Percentiles rank a stretch among this genome's conserved stretches.
These are phyloP conservation scores for Distichodus sexfasciatus DNA, from an alignment of 2,797 vertebrate species.

Conservation along the genomic window DNA sequence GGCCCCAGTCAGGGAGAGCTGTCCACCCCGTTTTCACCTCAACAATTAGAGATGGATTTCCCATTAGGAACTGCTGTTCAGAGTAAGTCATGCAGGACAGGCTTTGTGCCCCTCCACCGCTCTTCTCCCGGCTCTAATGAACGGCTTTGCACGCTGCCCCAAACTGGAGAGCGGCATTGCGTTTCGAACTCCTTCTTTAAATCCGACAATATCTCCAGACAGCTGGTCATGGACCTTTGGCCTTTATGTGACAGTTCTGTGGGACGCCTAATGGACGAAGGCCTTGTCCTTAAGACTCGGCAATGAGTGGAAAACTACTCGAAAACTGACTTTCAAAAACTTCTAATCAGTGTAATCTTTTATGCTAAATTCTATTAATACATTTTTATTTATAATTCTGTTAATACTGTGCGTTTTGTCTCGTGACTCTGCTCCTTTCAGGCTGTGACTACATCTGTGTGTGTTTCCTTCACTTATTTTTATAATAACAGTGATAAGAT, in stretches of 20 bases:
- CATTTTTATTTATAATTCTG: too few species aligned
- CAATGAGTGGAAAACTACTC: too few species aligned
- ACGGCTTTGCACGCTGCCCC: constrained; percentile 44
- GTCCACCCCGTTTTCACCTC: constrained; percentile 54
- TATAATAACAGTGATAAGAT: too few species aligned
- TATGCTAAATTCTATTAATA: too few species aligned
- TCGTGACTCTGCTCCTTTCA: too few species aligned
- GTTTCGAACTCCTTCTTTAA: constrained; percentile 1
- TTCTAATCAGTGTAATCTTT: too few species aligned
- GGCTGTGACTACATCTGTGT: too few species aligned
- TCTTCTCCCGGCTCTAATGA: constrained; percentile 58
- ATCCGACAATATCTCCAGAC: constrained; percentile 22
- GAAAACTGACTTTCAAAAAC: too few species aligned
- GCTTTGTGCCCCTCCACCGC: constrained; percentile 47
- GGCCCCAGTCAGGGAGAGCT: constrained; percentile 38
- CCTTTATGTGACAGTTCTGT: neutral
- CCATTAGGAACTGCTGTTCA: constrained; percentile 59
- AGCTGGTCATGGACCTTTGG: constrained; percentile 22
- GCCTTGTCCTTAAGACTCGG: too few species aligned
- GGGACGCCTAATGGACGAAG: too few species aligned
- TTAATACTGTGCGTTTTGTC: too few species aligned
- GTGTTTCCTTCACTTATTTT: too few species aligned
- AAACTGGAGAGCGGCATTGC: constrained; percentile 15
- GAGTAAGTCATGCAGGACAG: constrained; percentile 58
- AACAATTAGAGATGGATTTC: constrained; percentile 64